Conservation (phyloP, 1,140 invertebrate species). For the Drosophila parabipectinata region DNA sequence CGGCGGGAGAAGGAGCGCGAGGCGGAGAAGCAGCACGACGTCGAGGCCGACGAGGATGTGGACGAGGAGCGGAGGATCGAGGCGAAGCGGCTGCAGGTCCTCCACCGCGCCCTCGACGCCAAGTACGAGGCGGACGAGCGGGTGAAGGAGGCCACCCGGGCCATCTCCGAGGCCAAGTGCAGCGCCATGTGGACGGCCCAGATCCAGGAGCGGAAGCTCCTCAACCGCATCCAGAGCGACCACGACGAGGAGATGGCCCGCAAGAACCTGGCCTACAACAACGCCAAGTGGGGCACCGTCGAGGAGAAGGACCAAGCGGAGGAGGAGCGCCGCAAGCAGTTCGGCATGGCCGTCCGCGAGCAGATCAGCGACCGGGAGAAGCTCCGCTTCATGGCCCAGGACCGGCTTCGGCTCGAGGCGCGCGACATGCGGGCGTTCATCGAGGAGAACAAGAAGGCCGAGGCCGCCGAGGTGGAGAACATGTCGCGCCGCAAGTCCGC, state of each 20-base stretch:
- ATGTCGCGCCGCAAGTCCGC: slow-evolving; percentile 22
- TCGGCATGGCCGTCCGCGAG: slow-evolving; percentile 57
- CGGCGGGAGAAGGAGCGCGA: slow-evolving; percentile 55
- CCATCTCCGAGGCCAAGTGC: slow-evolving; percentile 67
- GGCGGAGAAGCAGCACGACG: slow-evolving; percentile 33
- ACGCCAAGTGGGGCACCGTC: slow-evolving; percentile 59
- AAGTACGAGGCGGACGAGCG: slow-evolving; percentile 55
- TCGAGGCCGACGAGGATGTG: slow-evolving; percentile 48
- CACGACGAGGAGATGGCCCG: slow-evolving; percentile 43
- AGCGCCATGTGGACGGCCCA: slow-evolving; percentile 71
- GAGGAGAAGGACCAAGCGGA: slow-evolving; percentile 43
- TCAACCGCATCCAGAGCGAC: slow-evolving; percentile 33
- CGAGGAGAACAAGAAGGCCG: slow-evolving; percentile 51
- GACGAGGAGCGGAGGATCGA: slow-evolving; percentile 46
- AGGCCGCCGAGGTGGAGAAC: slow-evolving; percentile 29
- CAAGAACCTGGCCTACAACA: slow-evolving; percentile 55
- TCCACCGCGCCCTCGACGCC: slow-evolving; percentile 32
- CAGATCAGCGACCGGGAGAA: slow-evolving; percentile 61
- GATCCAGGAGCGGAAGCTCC: slow-evolving; percentile 43
- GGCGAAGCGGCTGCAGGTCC: slow-evolving; percentile 50
- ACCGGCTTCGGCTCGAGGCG: slow-evolving; percentile 49
- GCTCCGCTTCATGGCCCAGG: slow-evolving; percentile 56
- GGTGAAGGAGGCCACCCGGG: slow-evolving; percentile 46
- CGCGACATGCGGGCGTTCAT: slow-evolving; percentile 34
- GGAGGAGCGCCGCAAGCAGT: slow-evolving; percentile 39